Evolutionary conservation across 2,113 vertebrate species (phyloP), one percentile per base, ranked within the genome.

Genomic region (Dipodomys ordii): DNA sequence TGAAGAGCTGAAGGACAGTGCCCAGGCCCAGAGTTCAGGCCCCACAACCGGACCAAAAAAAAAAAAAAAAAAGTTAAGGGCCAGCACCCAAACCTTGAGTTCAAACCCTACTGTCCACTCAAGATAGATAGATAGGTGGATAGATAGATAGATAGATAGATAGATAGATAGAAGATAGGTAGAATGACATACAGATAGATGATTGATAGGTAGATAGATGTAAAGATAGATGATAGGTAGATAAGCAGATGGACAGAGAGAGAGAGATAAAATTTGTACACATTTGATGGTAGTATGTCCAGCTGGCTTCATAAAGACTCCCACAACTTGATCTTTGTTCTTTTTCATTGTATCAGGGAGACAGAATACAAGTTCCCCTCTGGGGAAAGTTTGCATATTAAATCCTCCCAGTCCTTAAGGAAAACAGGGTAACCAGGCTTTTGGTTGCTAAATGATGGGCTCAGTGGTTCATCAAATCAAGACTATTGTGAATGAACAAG

Each of bases 401-500:
- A 93, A 35, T 71, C 74, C 93, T 90, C 74, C 32, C 71, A 83
- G 90, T 90, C 95, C 94, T 97, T 88, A 79, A 90, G 84, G 44
- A 83, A 86, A 93, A 85, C 72, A 88, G 94, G 85, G 92, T 90
- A 94, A 90, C 92, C 69, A 93, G 92, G 76, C 76, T 97, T 95
- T 92, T n/a, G 90, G 93, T 90, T 77, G 77, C 83, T 92, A 91
- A 96, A 88, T 92, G 83, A 81, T 88, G 46, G 53, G 76, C 91
- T 85, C 88, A 94, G 93, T 86, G 90, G 88, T 81, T 94, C 92
- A 96, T 96, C 94, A 82, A 97, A 97, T 97, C 97, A 97, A 83
- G 88, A 53, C 88, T 93, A 96, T 97, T 97, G 97, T 97, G 83
- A 94, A 83, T 60, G 95, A 92, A 94, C 89, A 93, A 93, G 64